phyloP scores from a whole-genome alignment of 2,113 vertebrate genomes.

The Edolisoma coerulescens region DNA sequence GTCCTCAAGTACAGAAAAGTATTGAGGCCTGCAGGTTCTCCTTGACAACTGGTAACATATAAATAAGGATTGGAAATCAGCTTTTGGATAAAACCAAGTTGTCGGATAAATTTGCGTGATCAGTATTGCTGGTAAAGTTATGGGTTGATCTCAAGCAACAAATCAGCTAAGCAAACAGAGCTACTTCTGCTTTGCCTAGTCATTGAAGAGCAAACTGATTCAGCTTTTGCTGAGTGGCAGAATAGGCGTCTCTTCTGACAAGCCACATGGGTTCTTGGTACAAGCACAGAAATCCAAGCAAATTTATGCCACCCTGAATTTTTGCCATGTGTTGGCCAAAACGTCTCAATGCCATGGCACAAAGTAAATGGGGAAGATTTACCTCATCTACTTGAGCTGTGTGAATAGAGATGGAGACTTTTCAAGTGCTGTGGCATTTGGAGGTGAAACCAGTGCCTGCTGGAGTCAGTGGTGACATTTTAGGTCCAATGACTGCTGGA shows the following conservation, averaged over 20 bases:
- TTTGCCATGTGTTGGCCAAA: background rate
- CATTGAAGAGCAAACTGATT: background rate
- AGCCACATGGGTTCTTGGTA: background rate
- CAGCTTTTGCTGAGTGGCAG: background rate
- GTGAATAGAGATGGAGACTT: background rate
- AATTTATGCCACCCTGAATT: background rate
- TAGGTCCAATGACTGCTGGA: background rate
- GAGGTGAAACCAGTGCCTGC: background rate
- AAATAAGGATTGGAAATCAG: conserved; percentile 72
- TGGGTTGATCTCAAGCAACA: background rate
- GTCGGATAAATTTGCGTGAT: background rate
- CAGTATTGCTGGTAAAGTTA: background rate
- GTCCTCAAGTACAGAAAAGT: conserved; percentile 6
- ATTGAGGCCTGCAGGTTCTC: conserved; percentile 60
- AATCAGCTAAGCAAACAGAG: background rate
- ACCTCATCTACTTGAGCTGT: background rate
- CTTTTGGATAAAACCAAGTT: conserved; percentile 33
- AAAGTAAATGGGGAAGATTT: background rate
- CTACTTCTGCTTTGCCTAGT: conserved; percentile 1
- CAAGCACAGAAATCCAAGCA: background rate
- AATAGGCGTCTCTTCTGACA: background rate
- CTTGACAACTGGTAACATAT: conserved; percentile 74
- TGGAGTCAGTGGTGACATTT: background rate
- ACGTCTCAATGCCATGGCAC: background rate
- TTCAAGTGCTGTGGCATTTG: background rate